phyloP scores from a whole-genome alignment of 2,888 invertebrate species.

The Ormyrus thymus region DNA sequence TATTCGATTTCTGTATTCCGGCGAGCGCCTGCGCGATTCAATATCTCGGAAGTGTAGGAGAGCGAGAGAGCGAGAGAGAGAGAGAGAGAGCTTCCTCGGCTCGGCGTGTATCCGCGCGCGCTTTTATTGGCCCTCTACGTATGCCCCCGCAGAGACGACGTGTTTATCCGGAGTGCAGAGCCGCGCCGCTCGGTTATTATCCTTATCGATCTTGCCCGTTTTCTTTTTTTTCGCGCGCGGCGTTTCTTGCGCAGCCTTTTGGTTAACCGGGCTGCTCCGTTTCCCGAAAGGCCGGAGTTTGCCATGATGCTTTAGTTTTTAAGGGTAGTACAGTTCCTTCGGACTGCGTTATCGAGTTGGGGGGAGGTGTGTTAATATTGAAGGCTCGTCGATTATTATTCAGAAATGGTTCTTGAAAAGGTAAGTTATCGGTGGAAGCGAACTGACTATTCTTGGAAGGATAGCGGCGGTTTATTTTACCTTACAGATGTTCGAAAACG shows the following conservation, averaged over 20 bases:
- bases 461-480: too few relatives aligned
- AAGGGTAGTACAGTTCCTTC: too few relatives aligned
- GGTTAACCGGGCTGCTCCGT: too few relatives aligned
- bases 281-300: too few relatives aligned
- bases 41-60: conserved; percentile 25
- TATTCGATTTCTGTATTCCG: conserved; percentile 33
- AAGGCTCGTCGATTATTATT: too few relatives aligned
- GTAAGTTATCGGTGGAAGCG: too few relatives aligned
- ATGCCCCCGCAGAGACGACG: conserved; percentile 2
- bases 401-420: too few relatives aligned
- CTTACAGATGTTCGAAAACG: too few relatives aligned
- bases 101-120: background rate
- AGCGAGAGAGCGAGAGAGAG: background rate
- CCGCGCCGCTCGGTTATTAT: conserved; percentile 17
- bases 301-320: too few relatives aligned
- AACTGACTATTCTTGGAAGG: too few relatives aligned
- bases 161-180: conserved; percentile 16
- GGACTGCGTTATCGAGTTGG: too few relatives aligned
- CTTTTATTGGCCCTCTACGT: conserved; percentile 25
- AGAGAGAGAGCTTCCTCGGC: background rate
- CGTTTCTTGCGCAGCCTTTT: background rate
- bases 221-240: background rate
- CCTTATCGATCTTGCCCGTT: background rate
- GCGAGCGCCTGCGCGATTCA: conserved; percentile 20
- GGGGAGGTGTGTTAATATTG: too few relatives aligned